Percentiles rank a stretch among this genome's conserved stretches.
phyloP scores from a whole-genome alignment of 2,797 vertebrate species.

The Botia almorhae region DNA sequence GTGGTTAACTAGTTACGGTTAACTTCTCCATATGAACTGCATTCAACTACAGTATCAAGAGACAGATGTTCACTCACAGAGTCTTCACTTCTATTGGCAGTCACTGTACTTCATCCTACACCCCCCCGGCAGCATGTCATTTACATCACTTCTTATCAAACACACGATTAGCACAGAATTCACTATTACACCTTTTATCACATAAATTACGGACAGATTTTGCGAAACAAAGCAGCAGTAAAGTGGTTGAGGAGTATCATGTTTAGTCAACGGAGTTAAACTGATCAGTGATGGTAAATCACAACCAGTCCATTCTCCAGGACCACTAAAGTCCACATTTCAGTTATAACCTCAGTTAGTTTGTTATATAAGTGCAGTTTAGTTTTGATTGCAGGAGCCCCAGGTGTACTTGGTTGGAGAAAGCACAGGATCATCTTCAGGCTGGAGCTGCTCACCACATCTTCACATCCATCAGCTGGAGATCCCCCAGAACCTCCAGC shows the following conservation, averaged over 20 bases:
- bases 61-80: too few species aligned
- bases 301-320: background rate
- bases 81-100: too few species aligned
- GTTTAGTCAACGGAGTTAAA: background rate
- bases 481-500: slow-evolving; percentile 82
- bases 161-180: background rate
- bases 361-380: background rate
- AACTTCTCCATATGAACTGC: too few species aligned
- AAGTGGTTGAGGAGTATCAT: background rate
- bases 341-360: background rate
- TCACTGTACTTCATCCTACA: too few species aligned
- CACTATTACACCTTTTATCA: background rate
- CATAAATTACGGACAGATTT: background rate
- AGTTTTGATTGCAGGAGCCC: background rate
- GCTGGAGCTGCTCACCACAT: slow-evolving; percentile 70
- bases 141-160: background rate
- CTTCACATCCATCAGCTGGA: slow-evolving; percentile 78
- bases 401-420: background rate
- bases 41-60: too few species aligned
- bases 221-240: background rate
- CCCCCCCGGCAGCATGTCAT: background rate
- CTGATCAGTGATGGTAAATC: background rate
- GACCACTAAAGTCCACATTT: background rate
- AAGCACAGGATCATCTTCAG: background rate
- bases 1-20: too few species aligned